A percentile compares a stretch with the other conserved stretches of the same genome.
phyloP scores from a whole-genome alignment of 2,797 vertebrate genomes.

The Malurus leucopterus region DNA sequence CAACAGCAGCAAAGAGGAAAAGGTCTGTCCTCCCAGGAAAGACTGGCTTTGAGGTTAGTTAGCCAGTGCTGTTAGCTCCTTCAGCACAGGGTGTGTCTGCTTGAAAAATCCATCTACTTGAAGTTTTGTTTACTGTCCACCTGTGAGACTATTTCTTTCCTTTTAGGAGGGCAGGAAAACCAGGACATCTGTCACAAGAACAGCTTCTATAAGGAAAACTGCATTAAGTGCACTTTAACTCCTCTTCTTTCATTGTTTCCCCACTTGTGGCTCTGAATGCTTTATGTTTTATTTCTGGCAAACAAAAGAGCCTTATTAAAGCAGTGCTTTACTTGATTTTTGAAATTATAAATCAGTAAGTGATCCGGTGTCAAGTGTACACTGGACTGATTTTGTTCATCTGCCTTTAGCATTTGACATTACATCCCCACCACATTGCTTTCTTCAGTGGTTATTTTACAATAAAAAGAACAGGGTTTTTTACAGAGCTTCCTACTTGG shows the following conservation, averaged over 20 bases:
- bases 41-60: background rate
- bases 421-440: background rate
- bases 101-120: background rate
- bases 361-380: background rate
- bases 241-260: conserved; percentile 6
- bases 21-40: background rate
- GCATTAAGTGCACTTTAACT: background rate
- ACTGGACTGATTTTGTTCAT: background rate
- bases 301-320: conserved; percentile 1
- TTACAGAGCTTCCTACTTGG: background rate
- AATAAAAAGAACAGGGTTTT: background rate
- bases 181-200: background rate
- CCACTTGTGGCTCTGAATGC: background rate
- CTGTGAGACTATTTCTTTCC: background rate
- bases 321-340: background rate
- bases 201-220: background rate
- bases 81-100: background rate
- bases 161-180: background rate
- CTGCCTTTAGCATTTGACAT: background rate
- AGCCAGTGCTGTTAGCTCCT: background rate
- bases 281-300: conserved; percentile 15
- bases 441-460: background rate
- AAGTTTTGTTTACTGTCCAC: conserved; percentile 10
- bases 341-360: background rate
- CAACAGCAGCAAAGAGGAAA: background rate